Evolutionary conservation across 2,797 vertebrate species (phyloP).

Genomic region (Hydrocynus forskahlii): DNA sequence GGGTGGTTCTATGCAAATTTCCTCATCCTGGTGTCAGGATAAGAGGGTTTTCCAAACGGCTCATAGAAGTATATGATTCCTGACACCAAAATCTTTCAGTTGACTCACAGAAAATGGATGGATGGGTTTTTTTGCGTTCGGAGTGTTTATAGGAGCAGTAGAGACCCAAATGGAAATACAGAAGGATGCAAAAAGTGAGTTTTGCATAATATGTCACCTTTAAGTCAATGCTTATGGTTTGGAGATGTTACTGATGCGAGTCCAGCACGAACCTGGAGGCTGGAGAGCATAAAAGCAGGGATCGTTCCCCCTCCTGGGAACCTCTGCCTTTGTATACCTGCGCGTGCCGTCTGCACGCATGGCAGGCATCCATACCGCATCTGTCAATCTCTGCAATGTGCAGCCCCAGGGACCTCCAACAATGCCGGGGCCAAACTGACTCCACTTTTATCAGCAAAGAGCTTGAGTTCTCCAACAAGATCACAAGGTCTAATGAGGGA

Average conservation of each 20-base stretch:
- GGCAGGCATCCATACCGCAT: background rate
- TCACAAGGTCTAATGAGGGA: constrained; percentile 16
- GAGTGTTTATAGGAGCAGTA: too few species aligned
- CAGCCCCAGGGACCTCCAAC: background rate
- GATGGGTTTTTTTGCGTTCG: too few species aligned
- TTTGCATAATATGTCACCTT: too few species aligned
- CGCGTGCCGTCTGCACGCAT: background rate
- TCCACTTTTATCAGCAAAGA: background rate
- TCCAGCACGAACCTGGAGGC: background rate
- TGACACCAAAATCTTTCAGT: too few species aligned
- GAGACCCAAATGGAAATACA: too few species aligned
- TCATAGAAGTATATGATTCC: too few species aligned
- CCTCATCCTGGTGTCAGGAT: too few species aligned
- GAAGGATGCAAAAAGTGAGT: too few species aligned
- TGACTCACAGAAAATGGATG: too few species aligned
- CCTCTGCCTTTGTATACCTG: constrained; percentile 16
- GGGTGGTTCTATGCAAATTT: too few species aligned
- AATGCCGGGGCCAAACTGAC: background rate
- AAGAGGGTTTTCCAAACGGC: too few species aligned
- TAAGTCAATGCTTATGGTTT: constrained; percentile 9
- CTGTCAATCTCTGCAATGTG: constrained; percentile 15
- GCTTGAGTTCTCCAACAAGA: constrained; percentile 6
- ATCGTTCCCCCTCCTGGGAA: constrained; percentile 1
- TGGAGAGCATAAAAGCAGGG: background rate
- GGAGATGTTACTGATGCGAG: constrained; percentile 6